Base-by-base conservation (phyloP, 1,140 invertebrate genomes). In the Lineus longissimus region DNA sequence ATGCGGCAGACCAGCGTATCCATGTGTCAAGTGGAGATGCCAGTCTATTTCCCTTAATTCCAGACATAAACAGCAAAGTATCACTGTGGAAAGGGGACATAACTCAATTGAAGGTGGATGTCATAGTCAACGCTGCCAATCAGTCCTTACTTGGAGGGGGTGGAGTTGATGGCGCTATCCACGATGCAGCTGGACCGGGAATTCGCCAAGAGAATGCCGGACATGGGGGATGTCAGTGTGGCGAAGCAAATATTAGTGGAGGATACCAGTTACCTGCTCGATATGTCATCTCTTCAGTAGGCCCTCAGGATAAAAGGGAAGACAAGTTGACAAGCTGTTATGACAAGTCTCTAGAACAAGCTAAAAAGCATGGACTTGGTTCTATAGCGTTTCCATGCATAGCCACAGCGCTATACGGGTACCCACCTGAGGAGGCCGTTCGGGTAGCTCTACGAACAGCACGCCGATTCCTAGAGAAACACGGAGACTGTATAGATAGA, bases 111-210 rank as follows among this genome's bases (percentile, higher is more conserved):
- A 90, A 92, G 85, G 86, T 95, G 61, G 93, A 95, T 85, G 91
- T 87, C 2, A 94, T 97, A 75, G 92, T 94, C 0, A 97, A 96
- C 86, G 94, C 93, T 55, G 93, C 94, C 1, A 96, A 97, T 82
- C 86, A 85, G 6, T 79, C 77, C 15, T 81, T 97, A 29, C 76
- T 86, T 22, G 91, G 91, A 43, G 93, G 93, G 29, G 91, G 91
- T 33, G 93, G 93, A 83, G 83, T 82, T 82, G 33, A 36, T 36
- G 33, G 4, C 6, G 33, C 33, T 4, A 36, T 36, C 15, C 33
- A 36, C n/a, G 47, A 4, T 54, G 47, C 25, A 22, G 19, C 19
- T 54, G 47, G 25, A 7, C 25, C 19, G 11, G 41, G 11, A n/a
- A 13, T n/a, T 43, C n/a, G 41, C 41, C n/a, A 43, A 43, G 11